Evolutionary conservation across 2,797 vertebrate genomes (phyloP), one percentile per base, ranked within the genome.

Genomic region (Oophaga sylvatica): DNA sequence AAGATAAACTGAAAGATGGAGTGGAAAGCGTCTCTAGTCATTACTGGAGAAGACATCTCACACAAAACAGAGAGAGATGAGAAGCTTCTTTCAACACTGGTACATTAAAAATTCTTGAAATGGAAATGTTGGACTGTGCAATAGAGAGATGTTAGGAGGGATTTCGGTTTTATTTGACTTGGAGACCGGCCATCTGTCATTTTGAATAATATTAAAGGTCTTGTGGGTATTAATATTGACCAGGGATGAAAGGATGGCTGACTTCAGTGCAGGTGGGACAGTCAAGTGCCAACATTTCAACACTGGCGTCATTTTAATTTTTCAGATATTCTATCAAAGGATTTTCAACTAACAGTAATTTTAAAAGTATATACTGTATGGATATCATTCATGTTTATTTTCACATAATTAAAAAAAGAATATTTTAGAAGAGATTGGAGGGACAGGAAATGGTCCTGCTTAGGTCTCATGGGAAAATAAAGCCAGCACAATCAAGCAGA

Each of bases 51-150:
- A 70, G 48, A 67, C 15, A 85, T 67, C 41, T 56, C 53, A 45
- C 75, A 35, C 35, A 29, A 57, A 67, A 19, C 68, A 35, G 68
- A 6, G 15, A 82, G n/a, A 57, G 35, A 76, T 82, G 65, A 81
- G 57, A 81, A 73, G 22, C 1, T 73, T 81, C 79, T 62, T 87
- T 82, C 78, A 81, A 56, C 59, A 76, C 13, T 15, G 11, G 73
- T 63, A 86, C 63, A 80, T 60, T 65, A 87, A 10, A 81, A 70
- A 53, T 20, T 63, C 59, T 73, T 76, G 57, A 77, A 87, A 76
- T 45, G 35, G 79, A 73, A 73, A 81, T 62, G 68, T 31, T 70
- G 81, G 17, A 12, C 65, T 17, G 56, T 56, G n/a, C 17, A 77
- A 56, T 79, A 75, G 70, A 82, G 12, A 11, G 63, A 87, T 35